Conservation (phyloP, 2,797 vertebrate genomes). For the Enteromius unitaeniatus region DNA sequence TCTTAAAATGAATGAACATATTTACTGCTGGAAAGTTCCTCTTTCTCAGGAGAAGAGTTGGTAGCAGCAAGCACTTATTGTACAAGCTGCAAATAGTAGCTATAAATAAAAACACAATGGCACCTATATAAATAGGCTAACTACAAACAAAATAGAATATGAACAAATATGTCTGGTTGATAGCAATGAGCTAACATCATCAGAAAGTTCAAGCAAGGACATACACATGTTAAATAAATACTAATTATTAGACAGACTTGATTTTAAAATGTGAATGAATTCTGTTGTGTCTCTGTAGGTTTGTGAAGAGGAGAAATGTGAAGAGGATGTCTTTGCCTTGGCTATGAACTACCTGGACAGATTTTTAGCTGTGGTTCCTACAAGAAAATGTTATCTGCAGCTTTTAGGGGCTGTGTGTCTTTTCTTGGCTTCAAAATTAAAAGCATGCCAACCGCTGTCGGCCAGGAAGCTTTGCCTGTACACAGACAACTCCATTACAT, state of each 20-base stretch:
- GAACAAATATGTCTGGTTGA: background rate
- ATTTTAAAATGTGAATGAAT: background rate
- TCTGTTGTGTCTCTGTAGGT: slow-evolving; percentile 76
- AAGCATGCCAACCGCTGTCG: slow-evolving; percentile 89
- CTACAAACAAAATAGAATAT: background rate
- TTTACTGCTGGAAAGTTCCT: slow-evolving; percentile 34
- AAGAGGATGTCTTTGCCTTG: slow-evolving; percentile 93
- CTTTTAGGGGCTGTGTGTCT: slow-evolving; percentile 93
- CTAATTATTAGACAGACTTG: background rate
- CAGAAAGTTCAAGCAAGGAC: background rate
- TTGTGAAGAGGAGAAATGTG: slow-evolving; percentile 91
- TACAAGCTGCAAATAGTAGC: background rate
- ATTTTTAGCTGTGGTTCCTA: slow-evolving; percentile 89
- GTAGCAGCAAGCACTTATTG: background rate
- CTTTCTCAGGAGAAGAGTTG: slow-evolving; percentile 9
- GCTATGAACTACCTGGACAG: slow-evolving; percentile 98
- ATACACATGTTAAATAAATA: background rate
- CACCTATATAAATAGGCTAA: background rate
- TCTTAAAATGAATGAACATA: slow-evolving; percentile 54
- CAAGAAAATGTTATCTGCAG: slow-evolving; percentile 89
- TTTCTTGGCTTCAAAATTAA: slow-evolving; percentile 95
- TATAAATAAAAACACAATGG: background rate
- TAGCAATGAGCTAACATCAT: background rate
- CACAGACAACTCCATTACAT: slow-evolving; percentile 93
- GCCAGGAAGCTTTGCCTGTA: slow-evolving; percentile 94